phyloP scores from a whole-genome alignment of 1,140 invertebrate species.

The Papilio helenus region DNA sequence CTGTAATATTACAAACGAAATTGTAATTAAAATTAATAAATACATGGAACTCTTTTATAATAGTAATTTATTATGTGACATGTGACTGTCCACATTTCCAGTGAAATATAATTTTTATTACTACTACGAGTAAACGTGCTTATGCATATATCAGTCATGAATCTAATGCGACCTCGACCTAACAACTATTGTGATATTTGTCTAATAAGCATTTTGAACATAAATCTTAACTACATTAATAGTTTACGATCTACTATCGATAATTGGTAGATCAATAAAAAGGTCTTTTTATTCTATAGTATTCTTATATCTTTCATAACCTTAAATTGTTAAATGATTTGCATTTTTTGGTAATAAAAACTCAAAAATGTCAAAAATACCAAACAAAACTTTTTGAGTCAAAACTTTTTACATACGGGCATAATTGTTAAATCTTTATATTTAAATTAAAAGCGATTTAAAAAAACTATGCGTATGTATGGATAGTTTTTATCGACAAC shows the following conservation, averaged over 20 bases:
- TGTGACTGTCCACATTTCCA: background rate
- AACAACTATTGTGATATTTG: background rate
- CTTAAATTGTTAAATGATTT: background rate
- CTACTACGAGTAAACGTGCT: background rate
- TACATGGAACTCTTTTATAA: too few relatives aligned
- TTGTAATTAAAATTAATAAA: too few relatives aligned
- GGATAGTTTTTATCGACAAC: slow-evolving; percentile 21
- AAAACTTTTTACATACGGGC: background rate
- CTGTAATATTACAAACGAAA: too few relatives aligned
- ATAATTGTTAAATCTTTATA: background rate
- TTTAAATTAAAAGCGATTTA: background rate
- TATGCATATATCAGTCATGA: background rate
- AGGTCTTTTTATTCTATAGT: background rate
- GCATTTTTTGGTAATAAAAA: background rate
- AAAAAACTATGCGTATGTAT: background rate
- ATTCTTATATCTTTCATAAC: background rate
- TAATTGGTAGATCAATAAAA: background rate
- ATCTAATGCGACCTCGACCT: background rate
- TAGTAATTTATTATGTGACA: background rate
- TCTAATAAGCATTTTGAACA: background rate
- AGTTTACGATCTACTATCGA: background rate
- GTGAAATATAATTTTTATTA: background rate
- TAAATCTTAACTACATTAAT: background rate
- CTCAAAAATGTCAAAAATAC: background rate
- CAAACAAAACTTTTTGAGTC: background rate